Conservation (phyloP, 2,888 invertebrate genomes). For the Stenichneumon culpator region DNA sequence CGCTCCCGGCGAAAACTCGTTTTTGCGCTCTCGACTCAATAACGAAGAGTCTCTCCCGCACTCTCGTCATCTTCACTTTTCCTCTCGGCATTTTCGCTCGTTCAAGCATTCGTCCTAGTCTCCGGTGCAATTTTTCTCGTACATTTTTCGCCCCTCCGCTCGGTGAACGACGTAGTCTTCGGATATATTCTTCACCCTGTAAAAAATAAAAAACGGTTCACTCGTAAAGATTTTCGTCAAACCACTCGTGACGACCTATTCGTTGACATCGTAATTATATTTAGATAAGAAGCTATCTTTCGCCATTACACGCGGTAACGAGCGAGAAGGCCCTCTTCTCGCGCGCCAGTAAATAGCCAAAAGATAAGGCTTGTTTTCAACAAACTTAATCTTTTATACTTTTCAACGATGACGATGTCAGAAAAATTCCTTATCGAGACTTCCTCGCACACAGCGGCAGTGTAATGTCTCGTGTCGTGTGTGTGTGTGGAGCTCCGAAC, state of each 20-base stretch:
- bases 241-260: constrained; percentile 64
- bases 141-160: not conserved
- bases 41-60: constrained; percentile 45
- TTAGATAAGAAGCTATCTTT: constrained; percentile 78
- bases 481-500: not conserved
- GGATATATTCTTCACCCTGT: constrained; percentile 1
- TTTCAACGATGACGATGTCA: constrained; percentile 67
- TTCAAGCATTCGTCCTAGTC: constrained; percentile 9
- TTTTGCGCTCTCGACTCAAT: constrained; percentile 36
- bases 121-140: constrained; percentile 25
- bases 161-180: too few relatives aligned
- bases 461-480: constrained; percentile 22
- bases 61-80: constrained; percentile 46
- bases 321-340: constrained; percentile 60
- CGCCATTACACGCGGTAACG: constrained; percentile 46
- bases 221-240: constrained; percentile 70
- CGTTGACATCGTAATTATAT: constrained; percentile 77
- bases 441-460: constrained; percentile 24
- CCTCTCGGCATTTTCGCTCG: constrained; percentile 6
- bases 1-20: constrained; percentile 43
- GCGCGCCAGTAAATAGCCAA: constrained; percentile 66
- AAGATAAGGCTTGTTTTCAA: constrained; percentile 81
- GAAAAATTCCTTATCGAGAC: constrained; percentile 75
- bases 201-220: constrained; percentile 44
- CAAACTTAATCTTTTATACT: constrained; percentile 77